These are phyloP conservation scores for Pygoscelis adeliae DNA, from an alignment of 2,113 vertebrate species.

Conservation along the genomic window DNA sequence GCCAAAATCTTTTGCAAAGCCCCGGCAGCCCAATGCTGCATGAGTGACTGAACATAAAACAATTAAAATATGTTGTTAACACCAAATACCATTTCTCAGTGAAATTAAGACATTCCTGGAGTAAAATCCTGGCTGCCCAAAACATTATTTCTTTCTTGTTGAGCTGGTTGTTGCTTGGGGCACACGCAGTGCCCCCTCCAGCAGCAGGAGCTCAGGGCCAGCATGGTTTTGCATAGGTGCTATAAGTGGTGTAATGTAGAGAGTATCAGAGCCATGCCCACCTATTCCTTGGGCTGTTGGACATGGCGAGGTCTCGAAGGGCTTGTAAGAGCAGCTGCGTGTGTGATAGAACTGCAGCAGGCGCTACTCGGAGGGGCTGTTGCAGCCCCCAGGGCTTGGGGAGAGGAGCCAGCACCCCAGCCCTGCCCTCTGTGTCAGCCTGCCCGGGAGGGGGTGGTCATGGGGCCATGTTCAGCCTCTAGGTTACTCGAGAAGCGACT, in stretches of 20 bases:
- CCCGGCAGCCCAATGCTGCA: background rate
- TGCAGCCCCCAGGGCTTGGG: background rate
- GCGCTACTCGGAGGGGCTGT: fast-evolving
- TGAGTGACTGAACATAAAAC: background rate
- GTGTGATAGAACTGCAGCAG: background rate
- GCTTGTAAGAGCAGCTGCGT: fast-evolving
- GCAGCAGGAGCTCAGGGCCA: background rate
- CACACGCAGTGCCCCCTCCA: fast-evolving
- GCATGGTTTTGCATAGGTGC: background rate
- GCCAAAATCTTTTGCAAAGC: background rate
- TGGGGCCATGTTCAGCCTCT: fast-evolving
- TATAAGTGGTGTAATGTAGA: fast-evolving
- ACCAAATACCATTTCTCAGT: background rate
- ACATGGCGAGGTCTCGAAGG: background rate
- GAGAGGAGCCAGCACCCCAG: background rate
- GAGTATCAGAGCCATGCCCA: background rate
- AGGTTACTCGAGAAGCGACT: background rate
- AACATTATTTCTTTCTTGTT: background rate
- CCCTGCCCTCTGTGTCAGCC: too few species aligned
- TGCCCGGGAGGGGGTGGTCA: background rate
- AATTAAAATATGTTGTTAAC: background rate
- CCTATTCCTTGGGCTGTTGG: background rate
- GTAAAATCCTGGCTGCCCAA: background rate
- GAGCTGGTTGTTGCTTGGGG: background rate
- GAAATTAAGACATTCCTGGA: background rate